Conservation (phyloP, 2,797 vertebrate species). For the Champsocephalus esox region DNA sequence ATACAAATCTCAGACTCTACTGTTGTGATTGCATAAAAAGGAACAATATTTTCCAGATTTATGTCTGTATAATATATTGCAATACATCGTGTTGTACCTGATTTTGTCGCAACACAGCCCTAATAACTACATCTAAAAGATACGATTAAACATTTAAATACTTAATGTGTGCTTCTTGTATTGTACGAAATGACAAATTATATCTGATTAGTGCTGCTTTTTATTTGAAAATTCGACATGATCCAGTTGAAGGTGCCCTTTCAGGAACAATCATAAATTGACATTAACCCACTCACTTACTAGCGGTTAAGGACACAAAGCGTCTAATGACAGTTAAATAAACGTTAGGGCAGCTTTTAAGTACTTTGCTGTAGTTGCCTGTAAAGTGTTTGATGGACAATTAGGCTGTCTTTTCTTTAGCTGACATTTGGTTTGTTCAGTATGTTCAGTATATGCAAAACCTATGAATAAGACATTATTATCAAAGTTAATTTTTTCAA, state of each 20-base stretch:
- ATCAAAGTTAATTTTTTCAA: neutral
- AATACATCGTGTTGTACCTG: no score
- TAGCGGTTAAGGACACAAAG: neutral
- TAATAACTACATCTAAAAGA: slow-evolving; percentile 32
- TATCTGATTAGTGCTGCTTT: slow-evolving; percentile 43
- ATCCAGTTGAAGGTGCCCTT: slow-evolving; percentile 44
- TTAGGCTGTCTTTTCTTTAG: slow-evolving; percentile 30
- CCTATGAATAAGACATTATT: neutral
- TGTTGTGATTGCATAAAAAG: no score
- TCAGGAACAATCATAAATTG: slow-evolving; percentile 30
- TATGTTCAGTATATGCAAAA: slow-evolving; percentile 9
- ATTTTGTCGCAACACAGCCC: no score
- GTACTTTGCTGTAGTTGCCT: slow-evolving; percentile 28
- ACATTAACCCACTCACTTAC: slow-evolving; percentile 22
- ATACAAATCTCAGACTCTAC: no score
- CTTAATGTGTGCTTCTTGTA: slow-evolving; percentile 29
- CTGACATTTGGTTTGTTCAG: slow-evolving; percentile 23
- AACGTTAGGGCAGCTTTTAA: slow-evolving; percentile 48
- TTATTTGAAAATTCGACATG: slow-evolving; percentile 46
- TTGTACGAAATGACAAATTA: slow-evolving; percentile 36
- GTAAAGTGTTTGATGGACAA: slow-evolving; percentile 51
- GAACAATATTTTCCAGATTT: no score
- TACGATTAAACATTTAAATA: slow-evolving; percentile 37
- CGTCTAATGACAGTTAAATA: slow-evolving; percentile 40
- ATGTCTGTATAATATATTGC: no score